These are phyloP conservation scores for Frieseomelitta varia DNA, from an alignment of 1,140 invertebrate species.

Conservation along the genomic window DNA sequence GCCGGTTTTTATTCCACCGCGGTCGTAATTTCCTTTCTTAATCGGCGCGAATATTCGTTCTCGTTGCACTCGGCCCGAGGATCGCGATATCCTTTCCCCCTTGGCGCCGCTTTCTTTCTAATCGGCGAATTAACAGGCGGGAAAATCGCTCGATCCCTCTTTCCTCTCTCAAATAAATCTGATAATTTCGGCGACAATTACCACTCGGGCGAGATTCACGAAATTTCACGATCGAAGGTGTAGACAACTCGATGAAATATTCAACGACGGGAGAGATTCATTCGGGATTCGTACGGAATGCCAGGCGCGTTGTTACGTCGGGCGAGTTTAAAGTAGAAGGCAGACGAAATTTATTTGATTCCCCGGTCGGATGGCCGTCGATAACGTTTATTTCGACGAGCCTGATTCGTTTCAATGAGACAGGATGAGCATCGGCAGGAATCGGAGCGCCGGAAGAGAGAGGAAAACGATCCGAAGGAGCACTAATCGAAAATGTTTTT, in stretches of 20 bases:
- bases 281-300: not conserved
- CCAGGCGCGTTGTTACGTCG: not conserved
- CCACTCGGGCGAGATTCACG: no score
- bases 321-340: not conserved
- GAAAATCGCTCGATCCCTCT: not conserved
- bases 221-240: no score
- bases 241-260: not conserved
- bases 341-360: not conserved
- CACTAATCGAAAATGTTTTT: constrained; percentile 36
- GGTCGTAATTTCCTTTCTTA: constrained; percentile 46
- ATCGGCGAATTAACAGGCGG: constrained; percentile 19
- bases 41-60: constrained; percentile 44
- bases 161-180: no score
- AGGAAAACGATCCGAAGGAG: not conserved
- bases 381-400: not conserved
- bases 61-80: not conserved
- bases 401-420: not conserved
- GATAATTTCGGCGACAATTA: no score
- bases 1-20: constrained; percentile 19
- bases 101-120: constrained; percentile 2
- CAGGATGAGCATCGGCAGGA: not conserved
- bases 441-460: no score
- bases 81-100: constrained; percentile 11
- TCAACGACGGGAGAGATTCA: not conserved
- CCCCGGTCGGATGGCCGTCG: not conserved